These are phyloP conservation scores for Schlechtendalia chinensis DNA, from an alignment of 1,140 invertebrate species.

Conservation along the genomic window DNA sequence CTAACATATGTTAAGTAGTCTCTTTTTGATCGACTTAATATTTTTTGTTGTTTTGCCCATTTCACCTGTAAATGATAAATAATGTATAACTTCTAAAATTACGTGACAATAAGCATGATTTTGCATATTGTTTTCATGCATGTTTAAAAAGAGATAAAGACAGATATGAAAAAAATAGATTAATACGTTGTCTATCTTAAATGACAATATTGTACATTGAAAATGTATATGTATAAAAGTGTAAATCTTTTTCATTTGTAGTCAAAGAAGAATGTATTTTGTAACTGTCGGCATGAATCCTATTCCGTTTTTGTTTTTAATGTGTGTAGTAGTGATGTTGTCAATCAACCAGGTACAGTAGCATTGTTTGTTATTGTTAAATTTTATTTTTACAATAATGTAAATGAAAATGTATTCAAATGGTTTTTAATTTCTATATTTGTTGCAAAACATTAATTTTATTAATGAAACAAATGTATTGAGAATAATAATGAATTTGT, in stretches of 20 bases:
- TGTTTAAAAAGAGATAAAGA: slow-evolving; percentile 34
- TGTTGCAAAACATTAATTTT: not conserved
- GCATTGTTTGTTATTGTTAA: not conserved
- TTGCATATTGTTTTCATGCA: not conserved
- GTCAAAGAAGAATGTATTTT: not conserved
- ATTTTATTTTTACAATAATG: not conserved
- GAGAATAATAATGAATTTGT: too few relatives aligned
- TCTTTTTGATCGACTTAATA: slow-evolving; percentile 69
- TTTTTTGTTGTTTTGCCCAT: slow-evolving; percentile 70
- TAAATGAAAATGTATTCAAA: not conserved
- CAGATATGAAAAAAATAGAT: not conserved
- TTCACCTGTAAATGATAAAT: slow-evolving; percentile 53
- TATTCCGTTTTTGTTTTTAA: not conserved
- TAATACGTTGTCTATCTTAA: not conserved
- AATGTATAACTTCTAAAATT: not conserved
- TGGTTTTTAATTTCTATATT: not conserved
- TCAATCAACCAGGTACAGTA: slow-evolving; percentile 18
- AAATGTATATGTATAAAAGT: not conserved
- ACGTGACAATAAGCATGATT: not conserved
- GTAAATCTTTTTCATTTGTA: not conserved
- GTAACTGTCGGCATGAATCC: slow-evolving; percentile 7
- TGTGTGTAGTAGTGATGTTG: not conserved
- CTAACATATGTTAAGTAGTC: slow-evolving; percentile 62
- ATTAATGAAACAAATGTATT: too few relatives aligned
- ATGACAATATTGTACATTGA: too few relatives aligned